Base-by-base conservation (phyloP, 2,113 vertebrate species). In the Otus sunia region DNA sequence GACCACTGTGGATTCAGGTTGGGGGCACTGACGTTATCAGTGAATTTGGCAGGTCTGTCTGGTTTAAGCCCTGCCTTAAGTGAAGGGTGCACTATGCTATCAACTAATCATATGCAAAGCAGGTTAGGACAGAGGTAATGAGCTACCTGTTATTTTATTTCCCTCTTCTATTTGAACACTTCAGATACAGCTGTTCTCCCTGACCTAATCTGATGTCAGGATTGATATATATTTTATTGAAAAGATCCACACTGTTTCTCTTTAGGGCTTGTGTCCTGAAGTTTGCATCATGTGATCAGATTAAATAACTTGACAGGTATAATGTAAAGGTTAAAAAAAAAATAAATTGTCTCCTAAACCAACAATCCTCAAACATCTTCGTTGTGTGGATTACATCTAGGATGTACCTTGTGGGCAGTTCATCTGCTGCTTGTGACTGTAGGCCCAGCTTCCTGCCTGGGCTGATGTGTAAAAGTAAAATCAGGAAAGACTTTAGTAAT, bases 1-100 rank as follows among this genome's bases (percentile, higher is more conserved):
- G 95, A 96, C 93, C 95, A 90, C 96, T 97, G 97, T 94, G 96
- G 95, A 95, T 96, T 97, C 97, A 97, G 90, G 50, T 23, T 85
- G 91, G 95, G 96, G 95, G 94, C 96, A 87, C 59, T 97, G 96
- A 80, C 78, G 96, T 96, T 97, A 92, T 92, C 96, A 95, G 94
- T 94, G 96, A 93, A 26, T 74, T 73, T 88, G 96, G 96, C 96
- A 97, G 96, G 88, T 97, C 96, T 97, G 95, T 95, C 93, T 96
- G 96, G 87, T 80, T 67, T 92, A 64, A 97, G 94, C 91, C 95
- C 96, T 92, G 92, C 96, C 96, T 74, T 58, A 59, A 58, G 80
- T 64, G 76, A 90, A 92, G 84, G 90, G 86, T 92, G 79, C 84
- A 8, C 55, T 74, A 39, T 75, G 81, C 88, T 76, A 60, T 73